Conservation (phyloP, 1,140 invertebrate genomes). For the Apocrypta bakeri region DNA sequence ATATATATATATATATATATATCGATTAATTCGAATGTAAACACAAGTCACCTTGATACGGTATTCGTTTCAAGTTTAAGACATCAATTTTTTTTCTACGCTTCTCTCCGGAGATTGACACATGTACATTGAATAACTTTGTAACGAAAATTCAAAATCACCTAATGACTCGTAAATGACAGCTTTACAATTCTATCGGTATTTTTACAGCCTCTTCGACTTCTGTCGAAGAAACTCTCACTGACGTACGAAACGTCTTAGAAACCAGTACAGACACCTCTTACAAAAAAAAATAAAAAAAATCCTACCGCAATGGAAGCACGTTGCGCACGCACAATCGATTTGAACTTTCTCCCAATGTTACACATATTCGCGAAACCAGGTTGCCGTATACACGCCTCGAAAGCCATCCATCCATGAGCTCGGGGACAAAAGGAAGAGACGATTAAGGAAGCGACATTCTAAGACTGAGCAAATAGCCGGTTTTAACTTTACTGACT, state of each 20-base stretch:
- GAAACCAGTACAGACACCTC: too few species aligned
- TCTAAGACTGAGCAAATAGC: background rate
- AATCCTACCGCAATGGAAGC: background rate
- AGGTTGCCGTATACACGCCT: background rate
- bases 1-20: too few species aligned
- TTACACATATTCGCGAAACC: constrained; percentile 28
- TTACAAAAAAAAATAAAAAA: background rate
- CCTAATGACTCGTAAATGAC: too few species aligned
- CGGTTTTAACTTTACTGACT: background rate
- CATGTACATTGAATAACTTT: too few species aligned
- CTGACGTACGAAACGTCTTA: too few species aligned
- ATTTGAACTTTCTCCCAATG: constrained; percentile 44
- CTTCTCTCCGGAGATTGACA: too few species aligned
- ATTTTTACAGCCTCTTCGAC: too few species aligned
- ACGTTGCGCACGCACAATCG: background rate
- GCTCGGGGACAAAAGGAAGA: constrained; percentile 19
- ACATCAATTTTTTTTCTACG: too few species aligned
- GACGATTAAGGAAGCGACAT: constrained; percentile 6
- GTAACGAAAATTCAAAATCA: too few species aligned
- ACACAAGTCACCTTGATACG: background rate
- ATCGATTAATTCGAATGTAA: background rate
- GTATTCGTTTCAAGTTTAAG: too few species aligned
- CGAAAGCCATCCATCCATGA: background rate
- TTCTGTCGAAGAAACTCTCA: too few species aligned
- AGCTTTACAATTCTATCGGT: too few species aligned